Conservation (phyloP, 2,797 vertebrate genomes). For the Halcyon smyrnensis region DNA sequence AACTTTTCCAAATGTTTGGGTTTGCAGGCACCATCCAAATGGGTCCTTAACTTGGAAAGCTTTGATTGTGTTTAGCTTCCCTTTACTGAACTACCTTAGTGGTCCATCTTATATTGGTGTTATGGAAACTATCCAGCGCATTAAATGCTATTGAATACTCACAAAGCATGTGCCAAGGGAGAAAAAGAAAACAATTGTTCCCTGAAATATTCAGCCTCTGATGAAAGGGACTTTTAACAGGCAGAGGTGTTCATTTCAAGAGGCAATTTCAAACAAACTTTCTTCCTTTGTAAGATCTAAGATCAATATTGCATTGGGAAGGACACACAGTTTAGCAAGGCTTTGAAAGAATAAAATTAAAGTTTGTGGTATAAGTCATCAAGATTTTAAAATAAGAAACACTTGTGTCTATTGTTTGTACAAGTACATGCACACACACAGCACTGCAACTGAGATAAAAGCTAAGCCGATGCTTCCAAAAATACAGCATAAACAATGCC, state of each 20-base stretch:
- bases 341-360: background rate
- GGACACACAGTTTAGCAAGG: background rate
- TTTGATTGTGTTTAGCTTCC: conserved; percentile 14
- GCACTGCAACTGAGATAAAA: conserved; percentile 22
- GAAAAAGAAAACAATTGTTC: background rate
- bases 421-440: conserved; percentile 13
- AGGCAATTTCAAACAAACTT: background rate
- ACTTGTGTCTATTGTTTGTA: conserved; percentile 38
- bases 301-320: background rate
- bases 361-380: conserved; percentile 29
- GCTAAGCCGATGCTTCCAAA: background rate
- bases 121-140: background rate
- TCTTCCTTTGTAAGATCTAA: background rate
- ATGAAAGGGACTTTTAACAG: background rate
- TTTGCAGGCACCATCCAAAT: conserved; percentile 29
- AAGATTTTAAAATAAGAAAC: conserved; percentile 58
- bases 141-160: background rate
- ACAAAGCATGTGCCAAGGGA: background rate
- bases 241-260: background rate
- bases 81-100: conserved; percentile 30
- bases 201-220: background rate
- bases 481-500: background rate
- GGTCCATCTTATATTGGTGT: background rate
- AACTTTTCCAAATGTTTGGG: conserved; percentile 65
- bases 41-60: conserved; percentile 45